Percentiles rank a stretch among this genome's conserved stretches.
phyloP scores from a whole-genome alignment of 2,113 vertebrate species.

The Mus pahari region DNA sequence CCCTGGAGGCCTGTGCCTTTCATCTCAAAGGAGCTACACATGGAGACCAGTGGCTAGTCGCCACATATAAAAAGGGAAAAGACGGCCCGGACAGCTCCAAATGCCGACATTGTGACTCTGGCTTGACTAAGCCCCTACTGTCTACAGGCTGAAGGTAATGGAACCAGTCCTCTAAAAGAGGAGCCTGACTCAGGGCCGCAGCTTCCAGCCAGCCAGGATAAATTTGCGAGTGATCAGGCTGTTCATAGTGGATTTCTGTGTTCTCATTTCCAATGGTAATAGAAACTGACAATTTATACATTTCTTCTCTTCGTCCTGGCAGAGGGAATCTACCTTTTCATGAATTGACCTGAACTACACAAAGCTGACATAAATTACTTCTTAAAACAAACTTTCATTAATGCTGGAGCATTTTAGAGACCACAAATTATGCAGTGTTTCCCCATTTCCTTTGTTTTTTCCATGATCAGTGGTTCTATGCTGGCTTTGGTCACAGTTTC shows the following conservation, averaged over 20 bases:
- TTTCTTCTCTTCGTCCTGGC: conserved; percentile 81
- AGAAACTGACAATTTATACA: conserved; percentile 83
- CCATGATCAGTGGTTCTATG: conserved; percentile 67
- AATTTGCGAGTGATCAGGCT: conserved; percentile 80
- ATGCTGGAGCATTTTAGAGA: conserved; percentile 76
- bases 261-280: conserved; percentile 81
- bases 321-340: conserved; percentile 80
- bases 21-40: conserved; percentile 79
- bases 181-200: conserved; percentile 75
- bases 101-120: conserved; percentile 77
- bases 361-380: conserved; percentile 82
- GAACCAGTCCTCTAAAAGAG: conserved; percentile 82
- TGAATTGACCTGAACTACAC: conserved; percentile 78
- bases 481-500: conserved; percentile 66
- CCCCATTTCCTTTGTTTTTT: conserved; percentile 84
- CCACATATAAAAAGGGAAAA: conserved; percentile 79
- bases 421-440: conserved; percentile 83
- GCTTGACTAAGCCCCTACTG: conserved; percentile 78
- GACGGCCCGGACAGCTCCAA: conserved; percentile 77
- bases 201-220: conserved; percentile 79
- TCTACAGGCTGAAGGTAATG: conserved; percentile 75
- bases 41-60: conserved; percentile 75
- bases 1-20: conserved; percentile 32
- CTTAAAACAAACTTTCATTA: conserved; percentile 82
- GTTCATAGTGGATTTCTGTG: conserved; percentile 83